Percentiles rank a stretch among this genome's conserved stretches.
phyloP scores from a whole-genome alignment of 2,797 vertebrate species.

The Manis pentadactyla region DNA sequence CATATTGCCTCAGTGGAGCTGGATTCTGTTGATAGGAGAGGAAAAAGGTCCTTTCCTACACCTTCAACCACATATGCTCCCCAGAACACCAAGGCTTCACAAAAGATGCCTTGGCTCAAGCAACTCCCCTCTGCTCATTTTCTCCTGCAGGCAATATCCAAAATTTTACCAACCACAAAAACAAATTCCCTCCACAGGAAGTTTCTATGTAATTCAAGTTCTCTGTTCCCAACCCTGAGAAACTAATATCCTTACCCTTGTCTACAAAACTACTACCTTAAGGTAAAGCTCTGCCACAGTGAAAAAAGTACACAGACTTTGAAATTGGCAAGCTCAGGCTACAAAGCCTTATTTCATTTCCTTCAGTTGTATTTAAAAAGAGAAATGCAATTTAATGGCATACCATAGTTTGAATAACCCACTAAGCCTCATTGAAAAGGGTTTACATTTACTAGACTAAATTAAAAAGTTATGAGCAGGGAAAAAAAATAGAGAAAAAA shows the following conservation, averaged over 20 bases:
- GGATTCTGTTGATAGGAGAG: neutral
- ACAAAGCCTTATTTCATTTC: neutral
- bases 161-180: neutral
- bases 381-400: neutral
- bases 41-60: neutral
- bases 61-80: fast-evolving
- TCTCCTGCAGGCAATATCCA: neutral
- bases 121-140: neutral
- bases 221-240: neutral
- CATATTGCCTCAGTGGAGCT: too few species aligned
- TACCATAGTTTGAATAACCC: neutral
- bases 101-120: too few species aligned
- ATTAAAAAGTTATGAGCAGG: too few species aligned
- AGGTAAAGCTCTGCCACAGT: neutral
- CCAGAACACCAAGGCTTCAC: neutral
- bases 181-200: neutral
- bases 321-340: neutral
- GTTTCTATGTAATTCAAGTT: neutral
- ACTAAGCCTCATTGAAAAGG: neutral
- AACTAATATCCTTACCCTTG: neutral
- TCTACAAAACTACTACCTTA: neutral
- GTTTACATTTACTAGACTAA: too few species aligned
- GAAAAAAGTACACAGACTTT: neutral
- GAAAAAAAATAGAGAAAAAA: too few species aligned
- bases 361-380: neutral